A percentile compares a stretch with the other conserved stretches of the same genome.
These are phyloP conservation scores for Picus viridis DNA, from an alignment of 2,797 vertebrate genomes.

Conservation along the genomic window DNA sequence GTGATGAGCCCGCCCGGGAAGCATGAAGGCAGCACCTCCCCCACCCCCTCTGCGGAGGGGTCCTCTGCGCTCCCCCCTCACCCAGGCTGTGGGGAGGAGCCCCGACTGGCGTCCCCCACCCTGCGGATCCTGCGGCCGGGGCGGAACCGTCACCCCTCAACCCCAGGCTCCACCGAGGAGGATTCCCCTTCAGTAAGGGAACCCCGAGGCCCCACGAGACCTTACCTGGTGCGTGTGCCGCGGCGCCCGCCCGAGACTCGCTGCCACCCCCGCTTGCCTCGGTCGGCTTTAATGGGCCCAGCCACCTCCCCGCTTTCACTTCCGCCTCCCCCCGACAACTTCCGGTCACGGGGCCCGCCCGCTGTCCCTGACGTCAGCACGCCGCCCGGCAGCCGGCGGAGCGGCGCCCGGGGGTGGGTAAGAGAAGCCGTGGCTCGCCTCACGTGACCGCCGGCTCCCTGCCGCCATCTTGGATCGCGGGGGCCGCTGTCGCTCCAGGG, in stretches of 20 bases:
- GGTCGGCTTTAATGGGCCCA: conserved; percentile 67
- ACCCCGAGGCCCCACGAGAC: rapidly evolving
- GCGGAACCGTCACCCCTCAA: not conserved
- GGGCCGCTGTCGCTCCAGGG: no score
- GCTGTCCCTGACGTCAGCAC: conserved; percentile 17
- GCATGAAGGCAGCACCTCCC: not conserved
- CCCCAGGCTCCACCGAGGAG: rapidly evolving
- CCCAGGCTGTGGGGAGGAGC: not conserved
- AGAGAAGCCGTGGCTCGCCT: not conserved
- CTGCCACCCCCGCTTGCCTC: conserved; percentile 21
- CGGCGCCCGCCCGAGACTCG: not conserved
- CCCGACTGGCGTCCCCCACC: not conserved
- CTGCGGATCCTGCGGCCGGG: not conserved
- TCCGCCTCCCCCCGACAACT: conserved; percentile 78
- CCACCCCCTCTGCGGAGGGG: not conserved
- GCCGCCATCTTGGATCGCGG: not conserved
- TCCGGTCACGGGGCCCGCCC: conserved; percentile 70
- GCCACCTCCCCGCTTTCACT: conserved; percentile 73
- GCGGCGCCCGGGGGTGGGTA: no score
- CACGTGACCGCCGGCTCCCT: rapidly evolving
- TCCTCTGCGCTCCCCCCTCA: not conserved
- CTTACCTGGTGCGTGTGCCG: not conserved
- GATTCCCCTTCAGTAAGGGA: rapidly evolving
- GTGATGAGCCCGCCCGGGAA: not conserved
- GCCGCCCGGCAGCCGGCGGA: not conserved